Conservation (phyloP, 2,888 invertebrate species). For the Morpho deidamia region DNA sequence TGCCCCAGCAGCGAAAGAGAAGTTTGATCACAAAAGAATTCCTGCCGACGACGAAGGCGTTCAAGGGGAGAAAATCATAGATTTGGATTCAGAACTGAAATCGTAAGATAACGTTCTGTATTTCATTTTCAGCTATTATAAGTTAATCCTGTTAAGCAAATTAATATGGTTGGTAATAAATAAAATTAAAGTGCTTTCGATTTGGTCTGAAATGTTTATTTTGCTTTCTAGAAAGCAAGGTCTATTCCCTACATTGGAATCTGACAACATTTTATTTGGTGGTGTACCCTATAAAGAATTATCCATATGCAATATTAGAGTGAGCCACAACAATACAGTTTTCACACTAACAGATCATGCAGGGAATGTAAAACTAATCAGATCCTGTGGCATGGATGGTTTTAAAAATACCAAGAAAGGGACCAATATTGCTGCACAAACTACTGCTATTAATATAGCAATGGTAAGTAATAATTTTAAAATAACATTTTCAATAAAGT, state of each 20-base stretch:
- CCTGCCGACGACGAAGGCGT: conserved; percentile 85
- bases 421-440: conserved; percentile 97
- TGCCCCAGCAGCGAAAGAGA: conserved; percentile 44
- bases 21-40: conserved; percentile 64
- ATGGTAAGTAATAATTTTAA: conserved; percentile 72
- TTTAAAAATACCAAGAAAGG: conserved; percentile 97
- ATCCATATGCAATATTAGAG: conserved; percentile 89
- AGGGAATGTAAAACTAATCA: conserved; percentile 80
- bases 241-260: conserved; percentile 85
- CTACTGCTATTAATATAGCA: conserved; percentile 90
- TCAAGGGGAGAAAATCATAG: conserved; percentile 84
- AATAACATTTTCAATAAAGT: not conserved
- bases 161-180: not conserved
- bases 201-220: not conserved
- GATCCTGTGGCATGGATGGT: conserved; percentile 93
- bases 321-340: conserved; percentile 93
- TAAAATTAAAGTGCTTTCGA: not conserved
- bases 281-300: conserved; percentile 88
- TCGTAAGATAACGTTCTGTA: conserved; percentile 62
- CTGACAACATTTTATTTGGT: conserved; percentile 84
- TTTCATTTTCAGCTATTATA: not conserved
- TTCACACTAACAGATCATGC: conserved; percentile 84
- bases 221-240: conserved; percentile 78
- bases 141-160: not conserved
- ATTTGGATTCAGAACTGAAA: conserved; percentile 81